Conservation (phyloP, 2,113 vertebrate species). For the Gopherus evgoodei region DNA sequence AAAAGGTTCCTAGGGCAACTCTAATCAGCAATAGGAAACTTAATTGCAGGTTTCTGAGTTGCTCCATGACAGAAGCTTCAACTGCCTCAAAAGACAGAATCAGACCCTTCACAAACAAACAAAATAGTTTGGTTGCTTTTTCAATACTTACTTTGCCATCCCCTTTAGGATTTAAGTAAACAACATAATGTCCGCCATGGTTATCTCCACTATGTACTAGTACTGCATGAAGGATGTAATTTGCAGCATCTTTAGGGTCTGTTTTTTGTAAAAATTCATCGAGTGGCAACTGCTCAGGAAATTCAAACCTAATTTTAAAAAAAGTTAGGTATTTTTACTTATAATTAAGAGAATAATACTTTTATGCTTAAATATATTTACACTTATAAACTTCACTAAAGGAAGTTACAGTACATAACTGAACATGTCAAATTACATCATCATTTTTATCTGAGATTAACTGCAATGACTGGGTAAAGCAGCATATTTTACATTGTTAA, state of each 20-base stretch:
- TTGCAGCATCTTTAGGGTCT: conserved; percentile 96
- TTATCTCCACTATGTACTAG: conserved; percentile 99
- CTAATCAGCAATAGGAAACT: background rate
- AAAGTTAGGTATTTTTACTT: background rate
- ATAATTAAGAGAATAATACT: background rate
- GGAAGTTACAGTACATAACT: background rate
- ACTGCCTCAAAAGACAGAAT: background rate
- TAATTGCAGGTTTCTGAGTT: background rate
- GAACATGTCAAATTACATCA: background rate
- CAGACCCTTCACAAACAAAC: background rate
- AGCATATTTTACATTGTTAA: background rate
- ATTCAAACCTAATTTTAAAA: conserved; percentile 91
- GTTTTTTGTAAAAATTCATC: conserved; percentile 99
- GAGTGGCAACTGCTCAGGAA: conserved; percentile 96
- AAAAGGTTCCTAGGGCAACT: background rate
- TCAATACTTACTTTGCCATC: conserved; percentile 94
- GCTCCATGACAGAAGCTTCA: background rate
- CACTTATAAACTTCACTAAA: background rate
- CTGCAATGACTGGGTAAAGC: background rate
- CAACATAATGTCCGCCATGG: conserved; percentile 98
- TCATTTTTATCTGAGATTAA: background rate
- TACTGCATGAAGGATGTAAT: conserved; percentile 98
- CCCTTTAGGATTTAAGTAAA: conserved; percentile 98
- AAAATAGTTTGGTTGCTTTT: background rate
- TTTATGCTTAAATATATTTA: background rate